Base-by-base conservation (phyloP, 2,113 vertebrate genomes). In the Melanocharis versteri region DNA sequence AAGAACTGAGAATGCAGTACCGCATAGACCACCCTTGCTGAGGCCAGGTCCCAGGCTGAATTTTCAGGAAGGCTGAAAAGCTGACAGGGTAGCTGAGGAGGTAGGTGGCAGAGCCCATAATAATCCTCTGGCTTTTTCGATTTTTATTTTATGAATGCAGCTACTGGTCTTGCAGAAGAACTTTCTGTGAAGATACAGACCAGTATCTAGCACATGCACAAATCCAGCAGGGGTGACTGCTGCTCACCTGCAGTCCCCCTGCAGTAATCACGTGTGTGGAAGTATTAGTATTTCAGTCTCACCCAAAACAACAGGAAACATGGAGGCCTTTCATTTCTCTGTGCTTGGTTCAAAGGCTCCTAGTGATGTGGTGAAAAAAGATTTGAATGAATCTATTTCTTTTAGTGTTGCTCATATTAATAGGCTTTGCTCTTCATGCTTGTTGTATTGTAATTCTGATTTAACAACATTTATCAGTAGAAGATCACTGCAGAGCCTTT, bases 401-500 rank as follows among this genome's bases (percentile, higher is more conserved):
- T 85, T 76, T 62, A 66, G 50, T 58, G 44, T 39, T 72, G 28
- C 71, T 84, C 35, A 5, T 88, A 62, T 95, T 85, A 93, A 70
- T 78, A 54, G 64, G 64, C 73, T 92, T 83, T 93, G 17, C 66
- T 86, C 58, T 84, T 88, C 37, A 44, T 90, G 50, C 93, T 89
- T 68, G 66, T 84, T 24, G 35, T 92, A 45, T 85, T 94, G 60
- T 85, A 81, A 77, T 89, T 96, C 76, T 86, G 88, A 91, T 88
- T 92, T 93, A 97, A 91, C 84, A 84, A 51, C 72, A 70, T 96
- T 97, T 96, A 92, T 85, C 56, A 70, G 68, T 48, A 72, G 69
- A 87, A 78, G 93, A 96, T 93, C 92, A 95, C 89, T 94, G 27
- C 83, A 89, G 91, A 83, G 80, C 78, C 79, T 93, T 87, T 89